Conservation (phyloP, 1,140 invertebrate species). For the Ceratitis capitata region DNA sequence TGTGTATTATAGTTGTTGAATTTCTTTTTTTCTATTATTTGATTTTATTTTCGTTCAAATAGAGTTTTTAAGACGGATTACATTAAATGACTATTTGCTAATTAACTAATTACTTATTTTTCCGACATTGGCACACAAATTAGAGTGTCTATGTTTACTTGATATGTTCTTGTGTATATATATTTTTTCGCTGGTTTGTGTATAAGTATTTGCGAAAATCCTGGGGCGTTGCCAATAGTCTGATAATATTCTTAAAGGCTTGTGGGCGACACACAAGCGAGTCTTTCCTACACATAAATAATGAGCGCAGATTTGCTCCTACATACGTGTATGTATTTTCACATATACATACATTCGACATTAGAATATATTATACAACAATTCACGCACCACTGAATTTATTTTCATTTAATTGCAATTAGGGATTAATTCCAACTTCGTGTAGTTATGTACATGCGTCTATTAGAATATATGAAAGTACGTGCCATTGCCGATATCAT, state of each 20-base stretch:
- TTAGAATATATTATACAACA: neutral
- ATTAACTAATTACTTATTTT: neutral
- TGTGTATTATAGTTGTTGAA: too few species aligned
- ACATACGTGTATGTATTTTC: too few species aligned
- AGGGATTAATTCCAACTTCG: conserved; percentile 11
- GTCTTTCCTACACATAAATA: neutral
- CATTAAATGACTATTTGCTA: too few species aligned
- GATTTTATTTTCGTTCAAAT: neutral
- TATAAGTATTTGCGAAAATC: neutral
- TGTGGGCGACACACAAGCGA: too few species aligned
- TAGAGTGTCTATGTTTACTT: neutral
- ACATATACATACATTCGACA: too few species aligned
- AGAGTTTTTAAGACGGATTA: too few species aligned
- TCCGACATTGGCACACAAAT: neutral
- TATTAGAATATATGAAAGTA: neutral
- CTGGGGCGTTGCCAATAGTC: neutral
- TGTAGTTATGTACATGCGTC: neutral
- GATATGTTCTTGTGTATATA: neutral
- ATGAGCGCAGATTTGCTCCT: neutral
- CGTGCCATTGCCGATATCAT: conserved; percentile 1
- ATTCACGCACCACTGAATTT: conserved; percentile 10
- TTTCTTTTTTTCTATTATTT: neutral
- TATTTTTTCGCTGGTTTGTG: too few species aligned
- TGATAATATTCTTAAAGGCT: too few species aligned
- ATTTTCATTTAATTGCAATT: conserved; percentile 31